Percentiles rank a stretch among this genome's conserved stretches.
Evolutionary conservation across 2,797 vertebrate species (phyloP).

Genomic region (Gadopsis marmoratus): DNA sequence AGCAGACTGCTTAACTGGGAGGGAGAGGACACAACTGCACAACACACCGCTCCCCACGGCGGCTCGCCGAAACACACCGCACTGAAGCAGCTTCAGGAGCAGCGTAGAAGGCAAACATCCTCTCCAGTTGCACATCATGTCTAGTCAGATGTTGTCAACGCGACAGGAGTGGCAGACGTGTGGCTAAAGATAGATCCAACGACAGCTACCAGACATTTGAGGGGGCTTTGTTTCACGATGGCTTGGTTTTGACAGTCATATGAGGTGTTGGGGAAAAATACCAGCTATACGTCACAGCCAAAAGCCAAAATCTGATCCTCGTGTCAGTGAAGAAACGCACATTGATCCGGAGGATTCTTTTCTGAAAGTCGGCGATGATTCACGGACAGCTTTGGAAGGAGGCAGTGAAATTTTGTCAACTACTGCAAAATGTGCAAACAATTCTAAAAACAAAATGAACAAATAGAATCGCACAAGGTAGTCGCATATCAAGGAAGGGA

Average conservation of each 20-base stretch:
- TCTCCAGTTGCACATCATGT: slow-evolving; percentile 79
- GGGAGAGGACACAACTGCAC: slow-evolving; percentile 33
- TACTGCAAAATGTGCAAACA: slow-evolving; percentile 36
- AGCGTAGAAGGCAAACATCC: slow-evolving; percentile 67
- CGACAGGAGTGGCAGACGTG: slow-evolving; percentile 73
- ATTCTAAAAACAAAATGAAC: slow-evolving; percentile 17
- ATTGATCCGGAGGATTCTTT: slow-evolving; percentile 45
- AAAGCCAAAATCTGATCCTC: slow-evolving; percentile 47
- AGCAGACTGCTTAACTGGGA: slow-evolving; percentile 21
- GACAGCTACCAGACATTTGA: slow-evolving; percentile 60
- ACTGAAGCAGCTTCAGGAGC: slow-evolving; percentile 49
- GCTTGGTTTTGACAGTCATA: slow-evolving; percentile 76
- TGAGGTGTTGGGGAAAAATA: slow-evolving; percentile 66
- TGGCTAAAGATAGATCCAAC: slow-evolving; percentile 83
- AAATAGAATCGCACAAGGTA: neutral
- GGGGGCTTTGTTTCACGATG: slow-evolving; percentile 77
- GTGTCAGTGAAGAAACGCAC: slow-evolving; percentile 47
- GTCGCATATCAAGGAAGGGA: slow-evolving; percentile 27
- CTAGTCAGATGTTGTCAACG: slow-evolving; percentile 79
- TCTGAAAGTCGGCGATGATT: slow-evolving; percentile 26
- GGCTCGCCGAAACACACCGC: slow-evolving; percentile 23
- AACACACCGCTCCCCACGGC: slow-evolving; percentile 20
- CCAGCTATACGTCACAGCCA: slow-evolving; percentile 51
- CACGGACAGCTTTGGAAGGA: slow-evolving; percentile 21
- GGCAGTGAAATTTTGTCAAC: slow-evolving; percentile 10